These are phyloP conservation scores for Agonum fuliginosum DNA, from an alignment of 2,888 invertebrate genomes.

Conservation along the genomic window DNA sequence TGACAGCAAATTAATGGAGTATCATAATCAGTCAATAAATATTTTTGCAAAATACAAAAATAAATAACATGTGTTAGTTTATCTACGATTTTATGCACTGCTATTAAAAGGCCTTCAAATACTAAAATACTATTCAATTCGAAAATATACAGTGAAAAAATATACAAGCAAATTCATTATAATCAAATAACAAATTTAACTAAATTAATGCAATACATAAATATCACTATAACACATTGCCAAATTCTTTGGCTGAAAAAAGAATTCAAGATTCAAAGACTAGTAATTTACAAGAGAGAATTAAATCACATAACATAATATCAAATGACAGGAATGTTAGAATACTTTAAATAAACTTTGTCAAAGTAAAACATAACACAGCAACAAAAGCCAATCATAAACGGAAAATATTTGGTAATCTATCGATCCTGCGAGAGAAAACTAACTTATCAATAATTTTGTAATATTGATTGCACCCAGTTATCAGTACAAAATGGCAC, in stretches of 20 bases:
- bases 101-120: constrained; percentile 44
- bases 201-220: constrained; percentile 42
- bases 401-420: constrained; percentile 31
- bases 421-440: background rate
- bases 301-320: constrained; percentile 49
- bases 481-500: constrained; percentile 50
- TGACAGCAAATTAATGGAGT: constrained; percentile 39
- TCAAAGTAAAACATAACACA: constrained; percentile 21
- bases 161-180: constrained; percentile 43
- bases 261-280: constrained; percentile 36
- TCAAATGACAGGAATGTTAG: constrained; percentile 55
- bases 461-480: constrained; percentile 40
- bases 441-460: constrained; percentile 34
- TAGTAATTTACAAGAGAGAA: constrained; percentile 55
- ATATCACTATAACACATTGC: constrained; percentile 51
- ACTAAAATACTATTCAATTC: constrained; percentile 40
- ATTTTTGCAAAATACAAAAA: constrained; percentile 44
- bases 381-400: constrained; percentile 22
- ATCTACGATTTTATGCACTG: constrained; percentile 30
- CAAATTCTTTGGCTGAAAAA: constrained; percentile 57
- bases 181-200: constrained; percentile 39
- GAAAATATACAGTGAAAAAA: constrained; percentile 16
- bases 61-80: constrained; percentile 34
- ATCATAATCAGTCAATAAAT: constrained; percentile 55
- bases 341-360: constrained; percentile 32